Percentiles rank a stretch among this genome's conserved stretches.
phyloP scores from a whole-genome alignment of 1,140 invertebrate genomes.

The Eufriesea mexicana region DNA sequence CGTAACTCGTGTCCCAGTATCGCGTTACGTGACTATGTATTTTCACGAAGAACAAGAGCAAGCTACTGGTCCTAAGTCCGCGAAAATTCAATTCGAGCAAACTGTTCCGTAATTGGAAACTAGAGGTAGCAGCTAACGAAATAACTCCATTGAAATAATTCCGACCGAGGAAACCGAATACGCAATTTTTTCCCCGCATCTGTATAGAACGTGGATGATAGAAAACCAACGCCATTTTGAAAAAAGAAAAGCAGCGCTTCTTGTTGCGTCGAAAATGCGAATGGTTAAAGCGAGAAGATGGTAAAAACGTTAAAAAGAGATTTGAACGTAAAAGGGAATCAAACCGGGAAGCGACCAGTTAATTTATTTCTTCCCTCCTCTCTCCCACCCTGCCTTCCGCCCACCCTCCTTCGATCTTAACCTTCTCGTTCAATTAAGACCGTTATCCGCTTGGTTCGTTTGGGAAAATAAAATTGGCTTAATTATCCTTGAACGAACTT shows the following conservation, averaged over 20 bases:
- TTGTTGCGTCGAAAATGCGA: neutral
- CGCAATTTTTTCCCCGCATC: neutral
- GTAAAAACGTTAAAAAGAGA: neutral
- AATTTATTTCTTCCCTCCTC: no score
- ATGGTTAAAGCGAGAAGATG: neutral
- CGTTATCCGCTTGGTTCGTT: neutral
- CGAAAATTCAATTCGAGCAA: conserved; percentile 1
- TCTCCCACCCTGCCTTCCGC: no score
- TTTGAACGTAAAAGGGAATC: neutral
- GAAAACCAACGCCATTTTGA: neutral
- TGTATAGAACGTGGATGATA: no score
- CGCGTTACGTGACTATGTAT: neutral
- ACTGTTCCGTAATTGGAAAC: neutral
- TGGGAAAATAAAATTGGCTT: neutral
- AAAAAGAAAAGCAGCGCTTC: no score
- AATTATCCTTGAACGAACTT: neutral
- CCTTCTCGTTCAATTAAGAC: conserved; percentile 6
- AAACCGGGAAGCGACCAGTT: neutral
- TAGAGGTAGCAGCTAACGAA: neutral
- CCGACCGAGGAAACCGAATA: neutral
- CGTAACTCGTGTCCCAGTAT: neutral
- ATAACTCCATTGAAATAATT: neutral
- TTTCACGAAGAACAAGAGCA: neutral
- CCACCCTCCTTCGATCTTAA: no score
- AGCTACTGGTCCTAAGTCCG: neutral